Conservation (phyloP, 2,113 vertebrate species). For the Hippoglossus stenolepis region DNA sequence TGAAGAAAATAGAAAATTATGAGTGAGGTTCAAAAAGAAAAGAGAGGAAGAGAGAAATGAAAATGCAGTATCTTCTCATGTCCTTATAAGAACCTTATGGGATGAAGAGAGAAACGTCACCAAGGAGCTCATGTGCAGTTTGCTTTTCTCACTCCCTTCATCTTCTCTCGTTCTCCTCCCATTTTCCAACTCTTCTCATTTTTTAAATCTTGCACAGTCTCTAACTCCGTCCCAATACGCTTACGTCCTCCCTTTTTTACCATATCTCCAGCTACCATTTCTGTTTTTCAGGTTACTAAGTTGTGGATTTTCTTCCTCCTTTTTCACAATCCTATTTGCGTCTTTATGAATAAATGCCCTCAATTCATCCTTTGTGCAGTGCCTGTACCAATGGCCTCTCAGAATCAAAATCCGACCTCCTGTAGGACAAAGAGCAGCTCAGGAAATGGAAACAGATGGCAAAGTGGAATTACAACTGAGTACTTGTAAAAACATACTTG, state of each 20-base stretch:
- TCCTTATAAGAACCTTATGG: not conserved
- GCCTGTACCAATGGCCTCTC: not conserved
- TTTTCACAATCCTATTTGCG: not conserved
- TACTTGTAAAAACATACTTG: not conserved
- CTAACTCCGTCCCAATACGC: not conserved
- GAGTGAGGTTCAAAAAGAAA: not conserved
- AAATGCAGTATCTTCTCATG: not conserved
- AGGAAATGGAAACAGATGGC: not conserved
- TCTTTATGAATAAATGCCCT: constrained; percentile 27
- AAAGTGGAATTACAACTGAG: not conserved
- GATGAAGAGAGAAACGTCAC: not conserved
- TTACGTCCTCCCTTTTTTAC: not conserved
- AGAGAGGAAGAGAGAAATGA: not conserved
- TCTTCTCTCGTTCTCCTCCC: not conserved
- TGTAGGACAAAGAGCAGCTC: not conserved
- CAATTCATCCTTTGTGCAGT: not conserved
- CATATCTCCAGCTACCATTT: not conserved
- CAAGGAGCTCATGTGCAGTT: not conserved
- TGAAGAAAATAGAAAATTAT: not conserved
- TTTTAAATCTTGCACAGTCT: not conserved
- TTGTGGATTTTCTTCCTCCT: not conserved
- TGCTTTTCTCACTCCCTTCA: no score
- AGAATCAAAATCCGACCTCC: not conserved
- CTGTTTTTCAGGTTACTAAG: not conserved
- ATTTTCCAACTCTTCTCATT: not conserved